A percentile compares a stretch with the other conserved stretches of the same genome.
Evolutionary conservation across 2,888 invertebrate species (phyloP).

Genomic region (Callosobruchus maculatus): DNA sequence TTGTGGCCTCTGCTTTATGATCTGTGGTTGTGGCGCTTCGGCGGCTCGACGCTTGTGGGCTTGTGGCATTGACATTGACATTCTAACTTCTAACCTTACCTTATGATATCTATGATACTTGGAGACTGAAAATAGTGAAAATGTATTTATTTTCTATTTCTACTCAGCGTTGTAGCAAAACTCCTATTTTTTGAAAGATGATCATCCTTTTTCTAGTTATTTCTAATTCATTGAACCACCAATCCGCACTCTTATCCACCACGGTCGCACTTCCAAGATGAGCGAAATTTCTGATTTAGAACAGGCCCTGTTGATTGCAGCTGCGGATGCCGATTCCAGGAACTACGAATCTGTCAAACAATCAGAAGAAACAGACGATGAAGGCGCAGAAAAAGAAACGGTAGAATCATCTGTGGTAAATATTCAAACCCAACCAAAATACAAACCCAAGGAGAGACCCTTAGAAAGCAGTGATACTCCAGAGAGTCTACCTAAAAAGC

Average conservation of each 20-base stretch:
- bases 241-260: too few relatives aligned
- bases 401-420: neutral
- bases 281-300: slow-evolving; percentile 41
- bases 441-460: neutral
- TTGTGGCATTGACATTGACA: too few relatives aligned
- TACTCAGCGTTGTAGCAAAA: neutral
- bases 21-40: too few relatives aligned
- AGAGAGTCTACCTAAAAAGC: neutral
- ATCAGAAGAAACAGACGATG: slow-evolving; percentile 15
- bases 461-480: slow-evolving; percentile 12
- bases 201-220: too few relatives aligned
- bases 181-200: neutral
- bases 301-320: slow-evolving; percentile 41
- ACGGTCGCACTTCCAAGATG: slow-evolving; percentile 10
- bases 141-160: neutral
- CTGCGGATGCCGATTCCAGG: slow-evolving; percentile 43
- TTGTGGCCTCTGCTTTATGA: too few relatives aligned
- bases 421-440: neutral
- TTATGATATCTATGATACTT: too few relatives aligned
- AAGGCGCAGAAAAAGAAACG: slow-evolving; percentile 1
- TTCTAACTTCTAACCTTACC: too few relatives aligned
- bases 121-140: too few relatives aligned
- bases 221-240: too few relatives aligned
- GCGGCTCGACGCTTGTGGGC: too few relatives aligned
- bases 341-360: slow-evolving; percentile 30